Evolutionary conservation across 1,140 invertebrate species (phyloP).

Genomic region (Sminthurinus signatus): DNA sequence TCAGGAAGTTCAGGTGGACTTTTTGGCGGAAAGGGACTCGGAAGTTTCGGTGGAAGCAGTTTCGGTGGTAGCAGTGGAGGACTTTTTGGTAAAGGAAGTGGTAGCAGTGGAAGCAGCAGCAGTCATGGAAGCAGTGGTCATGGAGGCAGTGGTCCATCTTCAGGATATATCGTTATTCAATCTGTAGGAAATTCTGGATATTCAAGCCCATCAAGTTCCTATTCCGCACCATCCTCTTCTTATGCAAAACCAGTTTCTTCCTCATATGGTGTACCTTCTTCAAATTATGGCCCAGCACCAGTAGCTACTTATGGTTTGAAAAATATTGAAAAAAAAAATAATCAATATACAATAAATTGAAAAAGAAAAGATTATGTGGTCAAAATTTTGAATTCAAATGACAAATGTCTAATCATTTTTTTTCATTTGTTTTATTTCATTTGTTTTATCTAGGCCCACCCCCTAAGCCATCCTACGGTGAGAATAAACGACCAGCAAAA

Average conservation of each 20-base stretch:
- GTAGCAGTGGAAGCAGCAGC: slow-evolving; percentile 9
- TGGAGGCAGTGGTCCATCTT: slow-evolving; percentile 3
- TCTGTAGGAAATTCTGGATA: slow-evolving; percentile 17
- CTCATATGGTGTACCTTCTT: background rate
- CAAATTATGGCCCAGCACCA: background rate
- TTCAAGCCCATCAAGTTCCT: slow-evolving; percentile 16
- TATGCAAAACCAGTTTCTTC: slow-evolving; percentile 9
- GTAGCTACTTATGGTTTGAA: too few species aligned
- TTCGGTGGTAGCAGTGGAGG: slow-evolving; percentile 9
- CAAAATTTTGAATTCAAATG: too few species aligned
- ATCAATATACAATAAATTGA: too few species aligned
- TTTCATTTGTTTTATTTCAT: too few species aligned
- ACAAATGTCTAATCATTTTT: too few species aligned
- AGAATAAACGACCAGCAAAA: too few species aligned
- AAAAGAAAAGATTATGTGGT: too few species aligned
- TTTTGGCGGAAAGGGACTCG: background rate
- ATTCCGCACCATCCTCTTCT: slow-evolving; percentile 10
- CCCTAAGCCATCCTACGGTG: too few species aligned
- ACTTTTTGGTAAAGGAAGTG: slow-evolving; percentile 5
- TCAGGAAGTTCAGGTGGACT: background rate
- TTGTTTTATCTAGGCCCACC: too few species aligned
- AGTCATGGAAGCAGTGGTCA: background rate
- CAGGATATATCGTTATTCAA: slow-evolving; percentile 30
- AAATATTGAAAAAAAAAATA: too few species aligned
- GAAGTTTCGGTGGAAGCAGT: slow-evolving; percentile 5